Evolutionary conservation across 2,888 invertebrate genomes (phyloP).

Genomic region (Trilocha varians): DNA sequence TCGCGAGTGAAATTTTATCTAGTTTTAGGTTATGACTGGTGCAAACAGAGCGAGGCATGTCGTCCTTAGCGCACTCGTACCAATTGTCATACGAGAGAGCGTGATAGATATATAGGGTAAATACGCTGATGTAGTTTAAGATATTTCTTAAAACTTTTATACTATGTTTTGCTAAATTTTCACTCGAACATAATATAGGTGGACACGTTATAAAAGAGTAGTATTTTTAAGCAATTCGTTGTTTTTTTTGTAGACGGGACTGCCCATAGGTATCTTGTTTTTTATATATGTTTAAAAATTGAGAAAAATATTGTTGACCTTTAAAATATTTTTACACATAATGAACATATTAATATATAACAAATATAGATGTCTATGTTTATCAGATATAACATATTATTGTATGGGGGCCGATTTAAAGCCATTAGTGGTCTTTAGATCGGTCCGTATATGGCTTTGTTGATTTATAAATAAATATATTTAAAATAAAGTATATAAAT

Average conservation of each 20-base stretch:
- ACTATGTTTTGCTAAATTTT: slow-evolving; percentile 74
- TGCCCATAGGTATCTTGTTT: too few relatives aligned
- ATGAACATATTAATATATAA: slow-evolving; percentile 61
- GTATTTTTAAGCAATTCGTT: too few relatives aligned
- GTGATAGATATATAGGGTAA: slow-evolving; percentile 67
- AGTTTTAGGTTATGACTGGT: slow-evolving; percentile 36
- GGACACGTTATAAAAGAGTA: slow-evolving; percentile 61
- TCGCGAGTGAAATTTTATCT: not conserved
- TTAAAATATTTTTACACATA: slow-evolving; percentile 71
- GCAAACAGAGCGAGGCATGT: slow-evolving; percentile 36
- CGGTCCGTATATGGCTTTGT: slow-evolving; percentile 50
- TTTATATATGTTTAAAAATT: too few relatives aligned
- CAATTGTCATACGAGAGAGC: slow-evolving; percentile 54
- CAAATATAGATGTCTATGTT: slow-evolving; percentile 58
- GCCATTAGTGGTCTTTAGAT: slow-evolving; percentile 23
- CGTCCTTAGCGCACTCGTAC: slow-evolving; percentile 46
- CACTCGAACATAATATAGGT: slow-evolving; percentile 66
- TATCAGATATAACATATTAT: slow-evolving; percentile 55
- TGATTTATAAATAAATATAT: slow-evolving; percentile 49
- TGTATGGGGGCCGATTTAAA: not conserved
- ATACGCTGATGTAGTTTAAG: slow-evolving; percentile 58
- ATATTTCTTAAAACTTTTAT: slow-evolving; percentile 70
- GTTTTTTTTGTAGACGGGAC: too few relatives aligned
- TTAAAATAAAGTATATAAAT: not conserved
- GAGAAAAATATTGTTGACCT: too few relatives aligned